Base-by-base conservation (phyloP, 2,113 vertebrate genomes). In the Notarius lentiginosus region DNA sequence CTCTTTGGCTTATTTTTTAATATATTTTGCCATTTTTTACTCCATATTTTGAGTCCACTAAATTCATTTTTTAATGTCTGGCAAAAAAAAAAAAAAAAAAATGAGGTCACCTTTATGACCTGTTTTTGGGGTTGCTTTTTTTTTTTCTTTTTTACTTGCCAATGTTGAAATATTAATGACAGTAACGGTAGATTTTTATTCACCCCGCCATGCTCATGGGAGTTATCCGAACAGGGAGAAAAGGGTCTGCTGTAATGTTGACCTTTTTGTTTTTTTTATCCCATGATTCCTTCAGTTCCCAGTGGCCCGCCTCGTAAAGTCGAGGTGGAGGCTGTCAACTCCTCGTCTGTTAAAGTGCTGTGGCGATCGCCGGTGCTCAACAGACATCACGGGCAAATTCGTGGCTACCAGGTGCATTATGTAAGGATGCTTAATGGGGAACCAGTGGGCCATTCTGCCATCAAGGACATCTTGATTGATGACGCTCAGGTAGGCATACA, bases 221-320 rank as follows among this genome's bases (percentile, higher is more conserved):
- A 91, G 82, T 88, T 94, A 94, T 93, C 94, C 96, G 92, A 94
- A 88, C 66, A 86, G 86, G 66, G 76, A 58, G 92, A 93, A 87
- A 81, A 89, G 88, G 90, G 90, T 93, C 96, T 93, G 93, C 96
- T 96, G 94, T 98, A 96, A 98, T 97, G 91, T 93, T 96, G 93
- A 95, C 94, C 91, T 93, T 95, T 95, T 91, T 91, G 79, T 22
- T 83, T 79, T 97, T 91, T 98, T 96, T 98, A 96, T 97, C 96
- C 97, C 94, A 97, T 99, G 97, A 95, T 99, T 97, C 96, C 97
- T 97, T 97, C 98, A 99, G 98, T 99, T 97, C 98, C 98, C 96
- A 99, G 98, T 91, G 98, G 98, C 96, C 98, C 98, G 94, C 98
- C 98, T 99, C 98, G 98, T 93, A 99, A 99, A 99, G 97, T 99